These are phyloP conservation scores for Felis chaus DNA, from an alignment of 2,113 vertebrate species.

Conservation along the genomic window DNA sequence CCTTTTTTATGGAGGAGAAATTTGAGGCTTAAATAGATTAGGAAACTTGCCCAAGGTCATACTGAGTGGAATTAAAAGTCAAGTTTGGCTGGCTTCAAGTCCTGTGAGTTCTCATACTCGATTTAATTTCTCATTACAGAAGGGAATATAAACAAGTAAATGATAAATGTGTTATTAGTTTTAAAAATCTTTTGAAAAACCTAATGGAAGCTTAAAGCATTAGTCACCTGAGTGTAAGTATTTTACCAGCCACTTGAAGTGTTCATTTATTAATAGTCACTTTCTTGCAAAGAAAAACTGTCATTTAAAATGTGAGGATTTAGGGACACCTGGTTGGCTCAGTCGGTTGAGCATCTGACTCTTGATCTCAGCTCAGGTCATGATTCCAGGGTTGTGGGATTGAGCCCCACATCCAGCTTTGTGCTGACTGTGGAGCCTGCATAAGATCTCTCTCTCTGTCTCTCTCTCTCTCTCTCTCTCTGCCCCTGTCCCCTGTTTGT, in stretches of 20 bases:
- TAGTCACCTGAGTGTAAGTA: neutral
- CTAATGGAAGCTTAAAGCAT: neutral
- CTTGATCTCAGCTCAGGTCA: no score
- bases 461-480: no score
- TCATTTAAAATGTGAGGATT: slow-evolving; percentile 11
- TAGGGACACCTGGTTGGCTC: neutral
- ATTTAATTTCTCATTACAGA: neutral
- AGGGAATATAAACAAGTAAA: neutral
- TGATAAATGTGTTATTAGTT: neutral
- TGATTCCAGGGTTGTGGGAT: no score
- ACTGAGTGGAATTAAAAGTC: neutral
- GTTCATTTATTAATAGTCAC: slow-evolving; percentile 21
- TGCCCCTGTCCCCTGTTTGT: no score
- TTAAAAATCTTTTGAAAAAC: neutral
- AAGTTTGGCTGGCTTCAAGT: neutral
- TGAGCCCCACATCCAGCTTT: no score
- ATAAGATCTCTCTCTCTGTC: no score
- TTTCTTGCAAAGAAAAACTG: slow-evolving; percentile 34
- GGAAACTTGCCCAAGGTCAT: neutral
- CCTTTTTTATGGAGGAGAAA: neutral
- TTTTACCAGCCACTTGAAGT: neutral
- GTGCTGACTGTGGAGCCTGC: no score
- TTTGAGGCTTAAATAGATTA: neutral
- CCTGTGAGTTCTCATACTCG: neutral
- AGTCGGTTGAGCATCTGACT: no score